Evolutionary conservation across 2,797 vertebrate genomes (phyloP), one percentile per base, ranked within the genome.

Genomic region (Taeniopygia guttata): DNA sequence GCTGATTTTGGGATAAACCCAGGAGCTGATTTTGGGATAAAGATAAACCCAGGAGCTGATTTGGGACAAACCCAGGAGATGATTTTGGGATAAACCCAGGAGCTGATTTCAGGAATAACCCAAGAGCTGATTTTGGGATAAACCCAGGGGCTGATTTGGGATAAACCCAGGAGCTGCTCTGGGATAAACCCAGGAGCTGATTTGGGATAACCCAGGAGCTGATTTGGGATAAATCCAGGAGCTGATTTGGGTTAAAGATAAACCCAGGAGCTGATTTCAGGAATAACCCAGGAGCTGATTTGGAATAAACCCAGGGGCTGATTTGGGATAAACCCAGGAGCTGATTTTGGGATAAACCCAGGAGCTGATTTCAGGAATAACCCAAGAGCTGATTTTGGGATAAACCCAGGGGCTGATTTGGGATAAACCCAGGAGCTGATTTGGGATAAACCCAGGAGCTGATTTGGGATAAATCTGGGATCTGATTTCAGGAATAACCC

Each of bases 61-160:
- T 30, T 42, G 6, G 42, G 30, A n/a, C n/a, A n/a, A n/a, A n/a
- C n/a, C 38, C 38, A 1, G 52, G 25, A 56, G 2, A 0, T 45
- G 3, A 45, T n/a, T 34, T 27, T 14, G 10, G 23, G 11, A 55
- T n/a, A 30, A 70, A n/a, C n/a, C n/a, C n/a, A n/a, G n/a, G n/a
- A n/a, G n/a, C n/a, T n/a, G n/a, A n/a, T n/a, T n/a, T 1, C n/a
- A n/a, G 3, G 36, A 30, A n/a, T 19, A 40, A 42, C 11, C 18
- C 8, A 2, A 68, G 51, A 43, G 10, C 3, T 42, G 12, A 52
- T n/a, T 42, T 54, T 5, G 5, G 49, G 4, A 38, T 51, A 51
- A 40, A 18, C 3, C n/a, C 25, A 2, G 48, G 48, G 49, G 25
- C 14, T 26, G 48, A 26, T 49, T 66, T 6, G n/a, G 55, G 30